Conservation (phyloP, 1,140 invertebrate species). For the Solenopsis fugax region DNA sequence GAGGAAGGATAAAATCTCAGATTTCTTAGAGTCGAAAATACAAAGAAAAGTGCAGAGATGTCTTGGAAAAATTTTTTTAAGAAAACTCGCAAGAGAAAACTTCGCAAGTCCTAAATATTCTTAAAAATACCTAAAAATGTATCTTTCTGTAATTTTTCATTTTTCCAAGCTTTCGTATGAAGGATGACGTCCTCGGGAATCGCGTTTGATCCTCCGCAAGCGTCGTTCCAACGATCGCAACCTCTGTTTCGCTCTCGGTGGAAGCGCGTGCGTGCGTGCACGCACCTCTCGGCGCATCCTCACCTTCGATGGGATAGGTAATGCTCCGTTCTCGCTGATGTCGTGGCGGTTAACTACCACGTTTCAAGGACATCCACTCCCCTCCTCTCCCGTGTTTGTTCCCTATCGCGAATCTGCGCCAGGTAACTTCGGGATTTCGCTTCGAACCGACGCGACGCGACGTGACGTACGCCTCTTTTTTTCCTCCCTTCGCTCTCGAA, state of each 20-base stretch:
- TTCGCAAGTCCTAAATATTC: background rate
- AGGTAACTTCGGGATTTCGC: constrained; percentile 66
- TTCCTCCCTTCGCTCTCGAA: constrained; percentile 22
- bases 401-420: constrained; percentile 67
- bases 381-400: constrained; percentile 55
- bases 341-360: constrained; percentile 78
- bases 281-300: constrained; percentile 55
- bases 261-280: constrained; percentile 47
- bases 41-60: background rate
- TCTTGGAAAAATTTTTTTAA: background rate
- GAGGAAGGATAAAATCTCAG: background rate
- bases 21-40: constrained; percentile 1
- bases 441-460: constrained; percentile 2
- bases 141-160: background rate
- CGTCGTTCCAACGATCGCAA: background rate
- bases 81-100: background rate
- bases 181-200: background rate
- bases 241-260: background rate
- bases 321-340: constrained; percentile 71
- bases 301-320: constrained; percentile 67
- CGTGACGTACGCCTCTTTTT: background rate
- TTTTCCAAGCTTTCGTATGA: background rate
- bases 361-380: constrained; percentile 80
- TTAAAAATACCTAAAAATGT: no score
- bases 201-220: background rate